Conservation (phyloP, 2,888 invertebrate species). For the Hirudinaria manillensis region DNA sequence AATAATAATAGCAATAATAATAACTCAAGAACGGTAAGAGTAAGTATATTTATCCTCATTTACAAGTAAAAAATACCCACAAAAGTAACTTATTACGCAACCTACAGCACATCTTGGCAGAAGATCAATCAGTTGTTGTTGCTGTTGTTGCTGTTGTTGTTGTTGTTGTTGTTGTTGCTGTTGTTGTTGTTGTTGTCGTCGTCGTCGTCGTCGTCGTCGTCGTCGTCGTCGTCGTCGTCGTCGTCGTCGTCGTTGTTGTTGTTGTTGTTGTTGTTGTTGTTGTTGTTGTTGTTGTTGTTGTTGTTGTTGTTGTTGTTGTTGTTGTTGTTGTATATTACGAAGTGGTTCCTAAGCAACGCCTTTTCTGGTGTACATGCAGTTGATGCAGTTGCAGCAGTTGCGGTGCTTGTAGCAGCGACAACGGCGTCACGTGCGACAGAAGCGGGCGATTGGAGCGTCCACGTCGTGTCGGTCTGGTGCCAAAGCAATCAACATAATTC, state of each 20-base stretch:
- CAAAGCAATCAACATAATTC: conserved; percentile 16
- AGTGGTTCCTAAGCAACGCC: no score
- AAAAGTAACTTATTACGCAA: no score
- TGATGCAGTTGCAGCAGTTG: no score
- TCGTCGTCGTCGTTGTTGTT: not conserved
- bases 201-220: not conserved
- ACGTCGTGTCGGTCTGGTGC: not conserved
- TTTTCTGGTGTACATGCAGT: no score
- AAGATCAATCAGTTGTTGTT: not conserved
- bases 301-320: conserved; percentile 2
- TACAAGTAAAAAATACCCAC: no score
- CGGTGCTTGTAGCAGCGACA: no score
- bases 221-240: not conserved
- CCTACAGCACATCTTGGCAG: no score
- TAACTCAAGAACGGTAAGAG: no score
- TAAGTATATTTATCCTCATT: no score
- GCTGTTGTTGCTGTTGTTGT: not conserved
- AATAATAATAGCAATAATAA: no score
- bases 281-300: not conserved
- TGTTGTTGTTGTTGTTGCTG: not conserved
- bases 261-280: not conserved
- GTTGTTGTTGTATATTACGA: not conserved
- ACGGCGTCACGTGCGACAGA: no score
- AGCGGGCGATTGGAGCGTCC: not conserved
- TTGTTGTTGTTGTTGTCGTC: not conserved